Conservation (phyloP, 2,113 vertebrate species). For the Piprites chloris region DNA sequence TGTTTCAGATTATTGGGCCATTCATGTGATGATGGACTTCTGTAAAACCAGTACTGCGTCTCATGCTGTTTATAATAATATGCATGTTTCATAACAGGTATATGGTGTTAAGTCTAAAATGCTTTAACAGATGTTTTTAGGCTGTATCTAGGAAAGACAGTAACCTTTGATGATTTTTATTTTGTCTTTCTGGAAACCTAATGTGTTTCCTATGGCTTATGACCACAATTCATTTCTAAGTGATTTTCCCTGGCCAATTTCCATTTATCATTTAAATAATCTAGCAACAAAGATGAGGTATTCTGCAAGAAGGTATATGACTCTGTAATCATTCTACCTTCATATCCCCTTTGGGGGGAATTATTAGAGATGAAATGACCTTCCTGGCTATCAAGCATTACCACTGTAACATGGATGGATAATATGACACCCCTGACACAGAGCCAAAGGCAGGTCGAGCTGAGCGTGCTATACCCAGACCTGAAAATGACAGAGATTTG, state of each 20-base stretch:
- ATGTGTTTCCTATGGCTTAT: slow-evolving; percentile 43
- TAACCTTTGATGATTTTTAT: slow-evolving; percentile 39
- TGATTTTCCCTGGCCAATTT: slow-evolving; percentile 53
- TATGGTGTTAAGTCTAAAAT: neutral
- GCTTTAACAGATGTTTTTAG: neutral
- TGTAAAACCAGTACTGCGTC: neutral
- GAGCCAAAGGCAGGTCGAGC: slow-evolving; percentile 50
- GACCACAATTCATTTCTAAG: slow-evolving; percentile 49
- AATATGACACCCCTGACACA: slow-evolving; percentile 49
- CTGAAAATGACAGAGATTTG: slow-evolving; percentile 50
- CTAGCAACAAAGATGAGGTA: slow-evolving; percentile 53
- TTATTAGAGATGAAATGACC: slow-evolving; percentile 50
- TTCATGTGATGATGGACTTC: neutral
- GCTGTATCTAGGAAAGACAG: neutral
- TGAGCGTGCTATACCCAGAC: neutral
- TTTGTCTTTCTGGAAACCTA: slow-evolving; percentile 51
- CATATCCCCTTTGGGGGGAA: slow-evolving; percentile 51
- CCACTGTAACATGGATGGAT: slow-evolving; percentile 18
- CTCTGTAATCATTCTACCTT: slow-evolving; percentile 57
- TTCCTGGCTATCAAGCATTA: slow-evolving; percentile 49
- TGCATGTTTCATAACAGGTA: neutral
- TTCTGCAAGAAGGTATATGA: slow-evolving; percentile 29
- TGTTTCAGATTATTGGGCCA: neutral
- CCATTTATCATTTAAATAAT: slow-evolving; percentile 67
- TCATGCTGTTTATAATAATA: neutral